phyloP scores from a whole-genome alignment of 2,113 vertebrate genomes.

The Trichechus manatus region DNA sequence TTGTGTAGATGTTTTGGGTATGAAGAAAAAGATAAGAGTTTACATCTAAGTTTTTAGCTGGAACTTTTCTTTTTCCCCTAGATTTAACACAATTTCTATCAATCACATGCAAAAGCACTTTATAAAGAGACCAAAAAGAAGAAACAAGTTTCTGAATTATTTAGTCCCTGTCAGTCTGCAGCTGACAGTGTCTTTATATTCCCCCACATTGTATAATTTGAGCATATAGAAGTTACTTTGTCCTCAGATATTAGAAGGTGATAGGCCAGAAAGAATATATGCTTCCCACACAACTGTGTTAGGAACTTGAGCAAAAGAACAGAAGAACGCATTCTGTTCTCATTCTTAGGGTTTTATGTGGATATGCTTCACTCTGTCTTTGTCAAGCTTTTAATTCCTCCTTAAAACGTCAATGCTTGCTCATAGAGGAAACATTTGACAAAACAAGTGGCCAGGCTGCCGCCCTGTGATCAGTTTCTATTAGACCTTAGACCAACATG shows the following conservation, averaged over 20 bases:
- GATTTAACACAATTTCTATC: constrained; percentile 72
- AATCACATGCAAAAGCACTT: constrained; percentile 77
- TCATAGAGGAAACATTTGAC: not conserved
- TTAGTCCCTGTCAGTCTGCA: constrained; percentile 64
- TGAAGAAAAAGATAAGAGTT: constrained; percentile 56
- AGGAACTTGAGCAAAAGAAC: constrained; percentile 41
- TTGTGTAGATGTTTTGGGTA: not conserved
- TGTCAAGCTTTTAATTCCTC: not conserved
- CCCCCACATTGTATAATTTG: constrained; percentile 32
- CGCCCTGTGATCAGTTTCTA: not conserved
- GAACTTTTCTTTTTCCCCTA: not conserved
- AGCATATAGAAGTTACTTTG: constrained; percentile 17
- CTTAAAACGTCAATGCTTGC: not conserved
- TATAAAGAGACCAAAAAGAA: constrained; percentile 55
- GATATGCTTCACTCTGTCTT: constrained; percentile 62
- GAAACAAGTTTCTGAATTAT: constrained; percentile 41
- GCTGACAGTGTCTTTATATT: constrained; percentile 26
- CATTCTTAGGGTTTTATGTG: not conserved
- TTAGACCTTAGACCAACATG: too few species aligned
- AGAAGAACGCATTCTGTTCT: not conserved
- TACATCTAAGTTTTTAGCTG: constrained; percentile 57
- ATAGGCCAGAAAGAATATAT: constrained; percentile 41
- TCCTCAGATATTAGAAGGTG: constrained; percentile 12
- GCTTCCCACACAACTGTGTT: constrained; percentile 51
- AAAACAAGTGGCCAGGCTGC: not conserved